Evolutionary conservation across 1,140 invertebrate genomes (phyloP).

Genomic region (Dendroctonus valens): DNA sequence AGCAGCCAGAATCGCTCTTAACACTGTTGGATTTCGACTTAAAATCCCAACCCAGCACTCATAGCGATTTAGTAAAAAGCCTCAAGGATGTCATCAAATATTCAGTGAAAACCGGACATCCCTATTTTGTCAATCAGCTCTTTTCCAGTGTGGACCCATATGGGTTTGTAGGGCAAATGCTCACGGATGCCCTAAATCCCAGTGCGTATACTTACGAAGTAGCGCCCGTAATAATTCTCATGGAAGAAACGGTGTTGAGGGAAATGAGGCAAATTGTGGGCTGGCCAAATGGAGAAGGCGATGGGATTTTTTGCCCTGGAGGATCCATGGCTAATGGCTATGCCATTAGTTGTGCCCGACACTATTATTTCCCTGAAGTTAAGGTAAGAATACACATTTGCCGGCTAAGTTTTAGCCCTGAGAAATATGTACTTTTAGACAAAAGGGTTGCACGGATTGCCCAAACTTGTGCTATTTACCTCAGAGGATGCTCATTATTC

Average conservation of each 20-base stretch:
- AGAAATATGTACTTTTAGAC: slow-evolving; percentile 53
- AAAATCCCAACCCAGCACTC: slow-evolving; percentile 57
- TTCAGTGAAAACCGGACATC: slow-evolving; percentile 85
- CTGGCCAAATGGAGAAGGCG: slow-evolving; percentile 60
- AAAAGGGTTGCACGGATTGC: slow-evolving; percentile 65
- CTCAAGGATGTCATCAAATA: slow-evolving; percentile 69
- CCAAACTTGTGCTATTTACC: slow-evolving; percentile 74
- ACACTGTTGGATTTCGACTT: slow-evolving; percentile 66
- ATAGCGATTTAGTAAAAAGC: slow-evolving; percentile 65
- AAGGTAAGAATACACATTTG: slow-evolving; percentile 59
- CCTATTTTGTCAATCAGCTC: slow-evolving; percentile 83
- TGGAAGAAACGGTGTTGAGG: slow-evolving; percentile 77
- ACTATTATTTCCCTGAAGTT: slow-evolving; percentile 70
- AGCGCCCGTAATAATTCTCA: slow-evolving; percentile 83
- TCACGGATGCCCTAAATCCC: slow-evolving; percentile 82
- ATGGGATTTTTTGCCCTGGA: slow-evolving; percentile 93
- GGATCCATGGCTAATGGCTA: slow-evolving; percentile 96
- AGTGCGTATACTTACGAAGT: slow-evolving; percentile 91
- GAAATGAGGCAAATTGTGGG: slow-evolving; percentile 88
- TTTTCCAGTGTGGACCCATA: slow-evolving; percentile 86
- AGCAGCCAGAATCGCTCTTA: slow-evolving; percentile 64
- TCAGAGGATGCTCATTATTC: slow-evolving; percentile 95
- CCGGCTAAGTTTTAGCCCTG: background rate
- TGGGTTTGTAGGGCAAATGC: slow-evolving; percentile 79
- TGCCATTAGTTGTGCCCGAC: slow-evolving; percentile 86